These are phyloP conservation scores for Nephrotoma guestfalica DNA, from an alignment of 2,888 invertebrate genomes.

Conservation along the genomic window DNA sequence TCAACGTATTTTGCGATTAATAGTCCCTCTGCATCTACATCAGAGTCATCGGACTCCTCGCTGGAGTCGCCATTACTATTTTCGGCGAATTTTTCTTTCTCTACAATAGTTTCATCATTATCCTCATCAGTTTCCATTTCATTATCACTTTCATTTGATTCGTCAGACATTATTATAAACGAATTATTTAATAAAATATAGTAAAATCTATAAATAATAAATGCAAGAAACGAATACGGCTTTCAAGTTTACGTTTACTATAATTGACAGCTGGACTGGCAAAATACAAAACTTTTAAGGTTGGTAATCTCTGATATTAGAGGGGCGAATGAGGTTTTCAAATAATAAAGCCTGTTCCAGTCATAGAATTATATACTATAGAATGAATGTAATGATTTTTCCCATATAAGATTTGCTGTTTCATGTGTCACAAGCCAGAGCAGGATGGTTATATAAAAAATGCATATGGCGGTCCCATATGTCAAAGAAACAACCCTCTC, in stretches of 20 bases:
- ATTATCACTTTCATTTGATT: not conserved
- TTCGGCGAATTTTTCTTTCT: slow-evolving; percentile 20
- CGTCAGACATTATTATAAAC: not conserved
- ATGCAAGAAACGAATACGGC: not conserved
- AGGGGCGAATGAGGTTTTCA: too few relatives aligned
- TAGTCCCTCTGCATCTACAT: slow-evolving; percentile 12
- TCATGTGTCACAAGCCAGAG: too few relatives aligned
- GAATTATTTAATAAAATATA: not conserved
- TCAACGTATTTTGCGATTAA: slow-evolving; percentile 17
- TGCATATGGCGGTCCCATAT: too few relatives aligned
- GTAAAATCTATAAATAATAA: not conserved
- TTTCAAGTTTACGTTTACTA: not conserved
- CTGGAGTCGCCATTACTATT: slow-evolving; percentile 9
- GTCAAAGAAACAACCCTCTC: too few relatives aligned
- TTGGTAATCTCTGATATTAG: not conserved
- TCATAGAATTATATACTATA: not conserved
- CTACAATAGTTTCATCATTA: slow-evolving; percentile 10
- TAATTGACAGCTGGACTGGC: not conserved
- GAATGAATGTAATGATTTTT: too few relatives aligned
- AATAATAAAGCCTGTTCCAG: too few relatives aligned
- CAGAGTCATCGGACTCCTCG: slow-evolving; percentile 6
- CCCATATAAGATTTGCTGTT: too few relatives aligned
- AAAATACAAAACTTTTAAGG: not conserved
- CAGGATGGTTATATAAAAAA: too few relatives aligned
- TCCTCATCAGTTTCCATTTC: slow-evolving; percentile 5